Evolutionary conservation across 2,797 vertebrate genomes (phyloP), one percentile per base, ranked within the genome.

Genomic region (Scolopax bukidnonensis): DNA sequence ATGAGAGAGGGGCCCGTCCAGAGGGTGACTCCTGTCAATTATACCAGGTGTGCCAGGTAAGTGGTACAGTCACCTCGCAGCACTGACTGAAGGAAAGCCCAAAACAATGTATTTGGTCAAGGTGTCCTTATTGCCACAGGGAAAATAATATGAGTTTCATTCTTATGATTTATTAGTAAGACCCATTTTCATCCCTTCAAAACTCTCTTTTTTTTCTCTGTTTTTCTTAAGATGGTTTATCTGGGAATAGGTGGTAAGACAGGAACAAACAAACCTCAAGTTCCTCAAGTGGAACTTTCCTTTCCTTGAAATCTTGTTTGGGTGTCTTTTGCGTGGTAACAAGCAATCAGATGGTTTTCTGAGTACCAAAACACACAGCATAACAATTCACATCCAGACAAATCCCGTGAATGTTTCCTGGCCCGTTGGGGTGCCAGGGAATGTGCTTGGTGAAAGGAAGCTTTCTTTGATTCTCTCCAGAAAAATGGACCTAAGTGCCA

Each of bases 31-130:
- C 54, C 47, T 81, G 45, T 24, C 74, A 16, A 27, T 65, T 73
- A 9, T 11, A 84, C 6, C 28, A 36, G 63, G 20, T 20, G 14
- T 4, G 16, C n/a, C 11, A 80, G 17, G 40, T 24, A 40, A 60
- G 12, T 10, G 18, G 7, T 15, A 17, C 1, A 5, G 27, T 56
- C 69, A 51, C 59, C 54, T 51, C 0, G 0, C 54, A 30, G 65
- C 60, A 38, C 69, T 68, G 73, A 69, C 54, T 65, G 20, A 27
- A 67, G 61, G 16, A 71, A 50, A 73, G 69, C 16, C 33, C 56
- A 28, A 23, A 71, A 50, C 6, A 5, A 18, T 2, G 7, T 12
- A 10, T 21, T 45, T 74, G 53, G 63, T 63, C 69, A 47, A 54
- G 24, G 38, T 8, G 23, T 23, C 23, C 68, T 77, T 53, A 41